phyloP scores from a whole-genome alignment of 37 sponge, comb jelly and placozoan genomes.

The Aphrocallistes beatrix region DNA sequence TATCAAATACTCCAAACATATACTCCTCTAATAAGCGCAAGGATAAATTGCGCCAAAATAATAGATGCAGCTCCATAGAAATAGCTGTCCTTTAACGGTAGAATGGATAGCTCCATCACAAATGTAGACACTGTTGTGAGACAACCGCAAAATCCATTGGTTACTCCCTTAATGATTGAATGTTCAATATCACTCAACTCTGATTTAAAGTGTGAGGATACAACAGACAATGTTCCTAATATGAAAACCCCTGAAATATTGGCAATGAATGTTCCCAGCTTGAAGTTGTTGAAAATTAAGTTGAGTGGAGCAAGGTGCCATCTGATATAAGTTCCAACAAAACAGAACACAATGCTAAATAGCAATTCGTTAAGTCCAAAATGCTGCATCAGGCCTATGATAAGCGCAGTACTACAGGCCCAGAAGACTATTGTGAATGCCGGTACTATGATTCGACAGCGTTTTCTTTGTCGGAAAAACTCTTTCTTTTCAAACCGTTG shows the following conservation, averaged over 20 bases:
- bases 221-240: conserved; percentile 12
- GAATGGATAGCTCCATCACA: conserved; percentile 23
- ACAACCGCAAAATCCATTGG: conserved; percentile 48
- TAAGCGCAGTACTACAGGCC: not conserved
- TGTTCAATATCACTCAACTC: not conserved
- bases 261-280: conserved; percentile 39
- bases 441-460: not conserved
- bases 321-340: conserved; percentile 29
- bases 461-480: not conserved
- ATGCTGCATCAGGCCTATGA: not conserved
- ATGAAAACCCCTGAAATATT: conserved; percentile 33
- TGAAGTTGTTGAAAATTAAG: conserved; percentile 19
- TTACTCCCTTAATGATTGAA: conserved; percentile 11
- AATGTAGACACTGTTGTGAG: conserved; percentile 57
- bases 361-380: conserved; percentile 7
- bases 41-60: too few species aligned
- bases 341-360: conserved; percentile 26
- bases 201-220: not conserved
- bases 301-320: conserved; percentile 41
- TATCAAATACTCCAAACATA: too few species aligned
- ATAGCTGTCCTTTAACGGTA: too few species aligned
- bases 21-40: too few species aligned
- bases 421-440: not conserved
- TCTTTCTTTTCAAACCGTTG: not conserved
- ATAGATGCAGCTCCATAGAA: too few species aligned